Evolutionary conservation across 1,140 invertebrate genomes (phyloP), one percentile per base, ranked within the genome.

Genomic region (Grapholita molesta): DNA sequence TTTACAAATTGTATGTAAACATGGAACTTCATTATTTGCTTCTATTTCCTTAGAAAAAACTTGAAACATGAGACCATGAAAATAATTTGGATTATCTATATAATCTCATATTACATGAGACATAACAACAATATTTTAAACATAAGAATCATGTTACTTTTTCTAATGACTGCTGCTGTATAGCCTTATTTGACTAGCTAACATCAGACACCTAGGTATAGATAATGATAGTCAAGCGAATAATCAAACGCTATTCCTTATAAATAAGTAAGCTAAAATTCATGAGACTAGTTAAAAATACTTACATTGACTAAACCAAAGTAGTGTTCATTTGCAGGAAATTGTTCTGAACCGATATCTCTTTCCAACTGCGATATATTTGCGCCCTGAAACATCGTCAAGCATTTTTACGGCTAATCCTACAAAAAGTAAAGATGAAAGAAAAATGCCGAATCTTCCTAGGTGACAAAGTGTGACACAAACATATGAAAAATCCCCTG

Each of bases 241-340:
- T n/a, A 38, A 38, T 12, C 3, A 38, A 38, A 38, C n/a, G 35
- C 5, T 33, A n/a, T n/a, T n/a, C n/a, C n/a, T n/a, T n/a, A n/a
- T n/a, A n/a, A n/a, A n/a, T n/a, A n/a, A n/a, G n/a, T n/a, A n/a
- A n/a, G n/a, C n/a, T n/a, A n/a, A n/a, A n/a, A n/a, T n/a, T n/a
- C 15, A 18, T 18, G n/a, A 48, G 12, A 15, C 35, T n/a, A n/a
- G 12, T 18, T n/a, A 21, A 33, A 42, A 68, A 68, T 70, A 95
- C 96, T 96, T 94, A 98, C 97, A 95, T 99, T 99, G 71, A 99
- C 97, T 93, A 99, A 94, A 87, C 98, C 98, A 94, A 99, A 99
- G 92, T 99, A 99, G 92, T 99, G 97, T 93, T 99, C 98, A 93
- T 99, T 99, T 66, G 97, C 96, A 84, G 98, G 98, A 93, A 99